Base-by-base conservation (phyloP, 2,797 vertebrate species). In the Oophaga sylvatica region DNA sequence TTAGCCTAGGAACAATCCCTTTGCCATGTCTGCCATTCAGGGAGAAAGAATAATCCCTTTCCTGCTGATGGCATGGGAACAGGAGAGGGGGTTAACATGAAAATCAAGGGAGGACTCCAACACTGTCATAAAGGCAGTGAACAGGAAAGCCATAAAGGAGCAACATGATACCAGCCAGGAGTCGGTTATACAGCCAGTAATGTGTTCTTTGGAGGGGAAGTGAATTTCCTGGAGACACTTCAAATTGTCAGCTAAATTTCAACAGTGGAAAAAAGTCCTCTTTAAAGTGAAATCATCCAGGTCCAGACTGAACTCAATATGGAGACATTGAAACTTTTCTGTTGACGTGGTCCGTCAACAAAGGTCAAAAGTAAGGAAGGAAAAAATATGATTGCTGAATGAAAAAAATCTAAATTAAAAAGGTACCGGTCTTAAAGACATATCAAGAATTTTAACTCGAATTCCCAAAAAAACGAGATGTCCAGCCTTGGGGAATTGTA, bases 221-320 rank as follows among this genome's bases (percentile, higher is more conserved):
- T 86, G 84, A 83, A 83, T 89, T 89, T 89, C 88, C 88, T 89
- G 88, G 88, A 89, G 88, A 83, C 88, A 89, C 88, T 89, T 89
- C 84, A 89, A 89, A 89, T 83, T 89, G 88, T 89, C 88, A 89
- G 75, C 88, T 89, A 89, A 70, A 83, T 87, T 89, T 89, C 88
- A 89, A 89, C 88, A 87, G 80, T 83, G 84, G 88, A 89, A 89
- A 86, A 84, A 86, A 87, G 73, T 68, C 67, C 84, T 75, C 80
- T 87, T 86, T 89, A 83, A 86, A 70, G 83, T 89, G 80, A 89
- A 86, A 89, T 78, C 80, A 83, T 89, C 83, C 79, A 89, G 87
- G 57, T 53, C 48, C 80, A 78, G 76, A 84, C 20, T 79, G 70
- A 59, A 41, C 83, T 71, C 80, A 53, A 41, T 57, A 68, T 78